Base-by-base conservation (phyloP, 2,888 invertebrate species). In the Leucozona laternaria region DNA sequence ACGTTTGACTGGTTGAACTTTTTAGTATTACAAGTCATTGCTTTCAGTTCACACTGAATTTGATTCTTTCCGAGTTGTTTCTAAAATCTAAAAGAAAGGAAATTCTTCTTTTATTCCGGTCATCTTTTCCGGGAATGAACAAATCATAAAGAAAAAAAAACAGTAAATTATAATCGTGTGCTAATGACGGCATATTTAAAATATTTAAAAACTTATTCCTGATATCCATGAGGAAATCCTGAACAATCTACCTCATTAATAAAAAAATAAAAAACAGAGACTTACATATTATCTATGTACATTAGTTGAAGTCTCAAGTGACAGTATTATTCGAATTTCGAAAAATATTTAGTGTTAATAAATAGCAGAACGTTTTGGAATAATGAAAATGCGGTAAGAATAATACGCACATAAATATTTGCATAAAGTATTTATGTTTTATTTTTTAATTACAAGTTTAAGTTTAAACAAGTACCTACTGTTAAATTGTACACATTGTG, bases 311-410 rank as follows among this genome's bases (percentile, higher is more conserved):
- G n/a, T 53, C 15, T 15, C 2, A 53, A 78, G 53, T 15, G 13
- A 25, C 55, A 40, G 50, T 22, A 45, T 50, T 31, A 48, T 13
- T 22, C 50, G n/a, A 40, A 58, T 25, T 40, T 20, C 10, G 22
- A 64, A 15, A 79, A 79, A 40, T 43, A 53, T 58, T 66, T 57
- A 43, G 48, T 45, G 40, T 55, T 22, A 37, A 22, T 48, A 43
- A 31, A 11, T 15, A 62, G 17, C 25, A 28, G 25, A 71, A 37
- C 34, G 37, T 64, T 50, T 60, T 66, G 76, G 76, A 80, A 85
- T 72, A 80, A 85, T 85, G 84, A 85, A 85, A 80, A 85, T 80
- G 84, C 50, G 84, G 84, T 85, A 85, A 79, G 71, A 17, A 17
- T n/a, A n/a, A 28, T 15, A 6, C 31, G 31, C 31, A 6, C 4